Base-by-base conservation (phyloP, 2,888 invertebrate species). In the Andricus quercusramuli region DNA sequence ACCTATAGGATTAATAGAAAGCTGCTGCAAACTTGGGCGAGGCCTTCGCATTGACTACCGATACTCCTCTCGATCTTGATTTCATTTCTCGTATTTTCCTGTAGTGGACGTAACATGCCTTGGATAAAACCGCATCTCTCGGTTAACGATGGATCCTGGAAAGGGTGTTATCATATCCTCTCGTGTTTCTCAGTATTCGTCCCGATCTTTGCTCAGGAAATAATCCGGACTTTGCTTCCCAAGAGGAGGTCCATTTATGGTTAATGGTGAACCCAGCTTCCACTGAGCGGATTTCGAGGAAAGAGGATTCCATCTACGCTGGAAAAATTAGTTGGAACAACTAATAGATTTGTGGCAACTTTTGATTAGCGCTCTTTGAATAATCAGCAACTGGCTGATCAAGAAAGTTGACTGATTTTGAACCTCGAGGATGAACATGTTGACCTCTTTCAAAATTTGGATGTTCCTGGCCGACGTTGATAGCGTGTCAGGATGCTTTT, bases 81-180 rank as follows among this genome's bases (percentile, higher is more conserved):
- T 80, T 68, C 67, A 62, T 80, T 80, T 77, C 62, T 67, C 37
- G 59, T 56, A 79, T 62, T 80, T 77, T 67, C 6, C 66, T 77
- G 29, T 59, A 25, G 44, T 8, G 8, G 51, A 51, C 20, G n/a
- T 51, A 51, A 51, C 8, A 51, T 20, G 20, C 20, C 6, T 2
- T 8, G 8, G 51, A 20, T n/a, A 20, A 20, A 51, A 51, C 20
- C 6, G 6, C 8, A 20, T 51, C 51, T 20, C 51, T 20, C 51
- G 20, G 6, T n/a, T 20, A 51, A 51, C 51, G 20, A 51, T 8
- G 6, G n/a, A 20, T 51, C 20, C 20, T 51, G n/a, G 8, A 51
- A 51, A n/a, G 51, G 51, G 51, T 51, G 20, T 51, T 51, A 8
- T 51, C n/a, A 51, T n/a, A 51, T 51, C n/a, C n/a, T 51, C 51